These are phyloP conservation scores for Alviniconcha strummeri DNA, from an alignment of 2,888 invertebrate species.

Conservation along the genomic window DNA sequence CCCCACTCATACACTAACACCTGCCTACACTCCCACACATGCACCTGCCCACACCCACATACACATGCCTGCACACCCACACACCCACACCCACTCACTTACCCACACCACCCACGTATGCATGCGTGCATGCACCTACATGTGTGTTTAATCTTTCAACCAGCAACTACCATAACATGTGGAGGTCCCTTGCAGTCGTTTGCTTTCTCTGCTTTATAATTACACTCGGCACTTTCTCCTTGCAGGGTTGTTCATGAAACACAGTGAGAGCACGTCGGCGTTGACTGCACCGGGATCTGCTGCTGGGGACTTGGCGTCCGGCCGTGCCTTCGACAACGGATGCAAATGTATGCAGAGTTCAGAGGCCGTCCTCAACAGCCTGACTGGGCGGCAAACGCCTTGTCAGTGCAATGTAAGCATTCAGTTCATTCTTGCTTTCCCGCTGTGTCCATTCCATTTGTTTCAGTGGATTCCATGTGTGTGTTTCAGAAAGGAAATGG, in stretches of 20 bases:
- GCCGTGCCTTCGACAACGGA: conserved; percentile 96
- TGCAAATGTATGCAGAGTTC: conserved; percentile 86
- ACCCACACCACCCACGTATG: no score
- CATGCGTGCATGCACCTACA: no score
- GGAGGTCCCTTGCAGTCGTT: no score
- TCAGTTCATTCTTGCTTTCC: neutral
- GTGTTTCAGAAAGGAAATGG: no score
- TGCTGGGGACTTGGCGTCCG: conserved; percentile 86
- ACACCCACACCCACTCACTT: no score
- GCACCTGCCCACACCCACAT: neutral
- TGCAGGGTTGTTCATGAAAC: conserved; percentile 59
- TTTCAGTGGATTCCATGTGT: no score
- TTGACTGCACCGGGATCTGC: conserved; percentile 40
- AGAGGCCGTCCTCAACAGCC: conserved; percentile 85
- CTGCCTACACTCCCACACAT: neutral
- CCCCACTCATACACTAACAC: neutral
- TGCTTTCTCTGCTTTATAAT: no score
- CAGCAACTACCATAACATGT: no score
- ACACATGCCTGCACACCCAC: no score
- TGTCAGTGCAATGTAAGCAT: conserved; percentile 78
- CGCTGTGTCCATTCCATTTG: no score
- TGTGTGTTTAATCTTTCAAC: no score
- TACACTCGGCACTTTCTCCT: no score
- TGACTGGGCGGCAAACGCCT: conserved; percentile 83
- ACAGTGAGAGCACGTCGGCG: conserved; percentile 55